phyloP scores from a whole-genome alignment of 2,113 vertebrate species.

The Myiopsitta monachus region DNA sequence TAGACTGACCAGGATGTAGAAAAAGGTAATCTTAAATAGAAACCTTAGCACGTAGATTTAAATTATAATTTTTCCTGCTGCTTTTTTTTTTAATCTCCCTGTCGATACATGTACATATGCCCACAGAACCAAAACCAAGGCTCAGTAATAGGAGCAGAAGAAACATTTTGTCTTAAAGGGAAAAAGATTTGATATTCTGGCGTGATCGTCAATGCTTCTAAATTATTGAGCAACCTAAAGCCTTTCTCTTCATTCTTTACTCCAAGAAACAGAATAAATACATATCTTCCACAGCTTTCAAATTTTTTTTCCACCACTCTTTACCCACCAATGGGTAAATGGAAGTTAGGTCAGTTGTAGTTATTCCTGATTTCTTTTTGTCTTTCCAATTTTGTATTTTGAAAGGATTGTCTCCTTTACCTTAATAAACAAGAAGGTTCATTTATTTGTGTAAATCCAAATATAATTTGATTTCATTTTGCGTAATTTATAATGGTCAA shows the following conservation, averaged over 20 bases:
- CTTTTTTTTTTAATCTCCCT: background rate
- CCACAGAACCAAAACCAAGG: background rate
- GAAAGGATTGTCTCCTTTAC: background rate
- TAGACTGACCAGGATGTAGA: background rate
- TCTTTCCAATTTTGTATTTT: background rate
- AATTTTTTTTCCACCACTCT: background rate
- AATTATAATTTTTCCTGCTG: background rate
- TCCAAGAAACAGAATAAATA: background rate
- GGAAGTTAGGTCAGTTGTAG: background rate
- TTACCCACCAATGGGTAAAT: background rate
- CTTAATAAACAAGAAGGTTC: background rate
- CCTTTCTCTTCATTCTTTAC: background rate
- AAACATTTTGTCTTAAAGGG: background rate
- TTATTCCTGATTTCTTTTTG: background rate
- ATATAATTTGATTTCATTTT: background rate
- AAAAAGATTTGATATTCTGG: background rate
- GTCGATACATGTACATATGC: background rate
- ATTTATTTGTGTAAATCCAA: background rate
- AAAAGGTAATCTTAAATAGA: background rate
- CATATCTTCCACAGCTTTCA: background rate
- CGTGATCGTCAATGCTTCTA: background rate
- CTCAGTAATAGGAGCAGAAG: background rate
- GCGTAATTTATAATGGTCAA: background rate
- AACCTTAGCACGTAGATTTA: background rate
- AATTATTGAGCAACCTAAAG: background rate